Conservation (phyloP, 64 coral and sea anemone genomes). For the Actinia tenebrosa region DNA sequence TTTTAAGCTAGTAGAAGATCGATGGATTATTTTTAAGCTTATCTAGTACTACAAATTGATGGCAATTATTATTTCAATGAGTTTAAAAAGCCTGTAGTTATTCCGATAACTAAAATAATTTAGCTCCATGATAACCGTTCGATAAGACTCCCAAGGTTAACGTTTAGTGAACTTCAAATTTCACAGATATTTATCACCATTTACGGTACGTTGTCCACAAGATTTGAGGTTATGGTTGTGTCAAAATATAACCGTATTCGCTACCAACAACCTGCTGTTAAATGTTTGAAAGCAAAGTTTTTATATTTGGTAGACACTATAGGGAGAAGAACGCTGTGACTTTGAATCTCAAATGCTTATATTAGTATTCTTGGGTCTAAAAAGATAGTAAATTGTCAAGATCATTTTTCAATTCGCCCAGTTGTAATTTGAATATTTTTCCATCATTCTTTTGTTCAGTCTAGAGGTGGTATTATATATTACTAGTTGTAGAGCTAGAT, state of each 20-base stretch:
- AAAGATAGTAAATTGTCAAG: too few species aligned
- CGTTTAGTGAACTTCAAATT: too few species aligned
- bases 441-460: too few species aligned
- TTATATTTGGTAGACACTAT: background rate
- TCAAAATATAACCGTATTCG: background rate
- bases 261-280: background rate
- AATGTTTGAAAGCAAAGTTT: background rate
- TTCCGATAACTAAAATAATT: background rate
- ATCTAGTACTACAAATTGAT: background rate
- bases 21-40: background rate
- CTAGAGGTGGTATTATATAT: too few species aligned
- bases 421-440: too few species aligned
- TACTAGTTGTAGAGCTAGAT: too few species aligned
- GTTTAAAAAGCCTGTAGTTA: background rate
- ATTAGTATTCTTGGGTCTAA: too few species aligned
- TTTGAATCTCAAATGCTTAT: too few species aligned
- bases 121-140: background rate
- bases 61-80: background rate
- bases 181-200: too few species aligned
- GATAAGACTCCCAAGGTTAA: background rate
- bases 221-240: background rate
- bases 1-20: background rate
- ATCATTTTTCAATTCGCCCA: too few species aligned
- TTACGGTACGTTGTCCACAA: background rate
- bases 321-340: too few species aligned